Evolutionary conservation across 2,797 vertebrate genomes (phyloP).

Genomic region (Cynopterus sphinx): DNA sequence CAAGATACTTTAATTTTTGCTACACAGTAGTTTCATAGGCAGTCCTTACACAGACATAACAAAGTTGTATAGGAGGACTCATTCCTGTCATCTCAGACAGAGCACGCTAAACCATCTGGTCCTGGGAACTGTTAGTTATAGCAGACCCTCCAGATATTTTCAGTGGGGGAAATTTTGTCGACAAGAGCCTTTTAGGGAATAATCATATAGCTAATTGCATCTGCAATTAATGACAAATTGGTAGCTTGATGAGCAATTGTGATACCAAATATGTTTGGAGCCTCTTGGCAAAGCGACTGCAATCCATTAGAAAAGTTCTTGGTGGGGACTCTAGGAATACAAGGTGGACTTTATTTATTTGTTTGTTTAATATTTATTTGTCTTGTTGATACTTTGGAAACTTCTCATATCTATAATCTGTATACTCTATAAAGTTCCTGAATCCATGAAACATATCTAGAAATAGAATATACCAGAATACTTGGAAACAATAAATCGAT

Average conservation of each 20-base stretch:
- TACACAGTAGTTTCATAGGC: background rate
- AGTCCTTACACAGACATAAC: background rate
- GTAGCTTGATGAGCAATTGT: background rate
- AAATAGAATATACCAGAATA: background rate
- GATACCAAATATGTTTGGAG: background rate
- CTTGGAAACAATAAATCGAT: conserved; percentile 14
- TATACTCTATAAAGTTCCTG: background rate
- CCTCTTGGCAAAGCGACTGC: background rate
- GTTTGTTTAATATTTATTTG: background rate
- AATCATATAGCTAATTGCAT: conserved; percentile 6
- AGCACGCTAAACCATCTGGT: background rate
- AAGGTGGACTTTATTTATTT: background rate
- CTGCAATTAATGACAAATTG: conserved; percentile 22
- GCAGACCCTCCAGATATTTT: background rate
- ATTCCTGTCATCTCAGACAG: background rate
- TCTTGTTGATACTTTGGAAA: background rate
- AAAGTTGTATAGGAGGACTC: background rate
- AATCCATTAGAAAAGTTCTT: background rate
- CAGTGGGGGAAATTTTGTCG: background rate
- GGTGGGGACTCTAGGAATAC: background rate
- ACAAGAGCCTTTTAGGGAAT: background rate
- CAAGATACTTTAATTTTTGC: conserved; percentile 43
- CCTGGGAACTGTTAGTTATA: background rate
- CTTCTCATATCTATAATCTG: background rate
- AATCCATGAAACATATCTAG: background rate